Percentiles rank a stretch among this genome's conserved stretches.
phyloP scores from a whole-genome alignment of 2,113 vertebrate species.

The Strix aluco region DNA sequence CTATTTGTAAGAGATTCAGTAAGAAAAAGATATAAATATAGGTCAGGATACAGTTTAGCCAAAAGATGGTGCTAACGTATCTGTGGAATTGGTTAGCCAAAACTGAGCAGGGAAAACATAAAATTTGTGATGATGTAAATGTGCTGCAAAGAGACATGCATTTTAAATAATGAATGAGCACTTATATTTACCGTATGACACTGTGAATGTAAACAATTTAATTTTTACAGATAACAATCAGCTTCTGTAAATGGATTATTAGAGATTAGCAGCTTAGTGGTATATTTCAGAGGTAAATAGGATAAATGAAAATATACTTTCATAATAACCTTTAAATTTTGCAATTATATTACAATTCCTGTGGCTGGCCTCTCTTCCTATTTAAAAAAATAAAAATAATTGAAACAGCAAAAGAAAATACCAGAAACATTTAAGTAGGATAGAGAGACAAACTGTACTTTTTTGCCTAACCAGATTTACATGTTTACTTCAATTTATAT shows the following conservation, averaged over 20 bases:
- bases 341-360: neutral
- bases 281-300: constrained; percentile 35
- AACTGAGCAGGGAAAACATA: neutral
- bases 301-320: constrained; percentile 29
- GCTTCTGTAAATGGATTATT: constrained; percentile 54
- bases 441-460: neutral
- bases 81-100: neutral
- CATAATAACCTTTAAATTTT: constrained; percentile 5
- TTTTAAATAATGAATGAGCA: constrained; percentile 17
- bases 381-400: neutral
- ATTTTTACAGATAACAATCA: constrained; percentile 45
- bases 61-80: constrained; percentile 68
- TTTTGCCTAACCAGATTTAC: neutral
- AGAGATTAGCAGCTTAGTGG: constrained; percentile 32
- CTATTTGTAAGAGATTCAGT: neutral
- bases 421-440: neutral
- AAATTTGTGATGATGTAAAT: neutral
- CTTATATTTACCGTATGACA: constrained; percentile 36
- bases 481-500: neutral
- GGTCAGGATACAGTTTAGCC: constrained; percentile 14
- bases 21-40: neutral
- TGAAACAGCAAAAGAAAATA: neutral
- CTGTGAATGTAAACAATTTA: constrained; percentile 60
- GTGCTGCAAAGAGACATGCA: neutral
- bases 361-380: neutral